Evolutionary conservation across 2,113 vertebrate species (phyloP).

Genomic region (Rhinoptilus africanus): DNA sequence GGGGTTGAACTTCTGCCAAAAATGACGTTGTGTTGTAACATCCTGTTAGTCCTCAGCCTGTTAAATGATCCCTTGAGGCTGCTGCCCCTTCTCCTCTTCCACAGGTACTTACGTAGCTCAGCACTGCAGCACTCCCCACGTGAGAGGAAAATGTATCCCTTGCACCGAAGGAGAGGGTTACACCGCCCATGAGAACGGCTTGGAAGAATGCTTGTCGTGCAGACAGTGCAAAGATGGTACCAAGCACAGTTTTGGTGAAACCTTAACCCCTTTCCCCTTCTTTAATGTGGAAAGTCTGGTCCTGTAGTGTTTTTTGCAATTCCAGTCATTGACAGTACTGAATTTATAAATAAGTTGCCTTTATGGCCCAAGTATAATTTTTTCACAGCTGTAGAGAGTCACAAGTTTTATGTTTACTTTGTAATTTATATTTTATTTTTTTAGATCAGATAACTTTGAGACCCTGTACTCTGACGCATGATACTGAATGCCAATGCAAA

Average conservation of each 20-base stretch:
- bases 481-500: slow-evolving; percentile 38
- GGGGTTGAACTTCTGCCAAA: background rate
- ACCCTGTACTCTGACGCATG: background rate
- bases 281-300: background rate
- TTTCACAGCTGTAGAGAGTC: background rate
- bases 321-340: background rate
- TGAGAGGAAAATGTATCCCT: background rate
- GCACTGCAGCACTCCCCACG: background rate
- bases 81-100: background rate
- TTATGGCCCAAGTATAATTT: background rate
- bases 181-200: background rate
- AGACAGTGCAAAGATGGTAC: slow-evolving; percentile 55
- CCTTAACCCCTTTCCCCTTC: background rate
- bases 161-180: background rate
- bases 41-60: background rate
- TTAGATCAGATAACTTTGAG: slow-evolving; percentile 32
- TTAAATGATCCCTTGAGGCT: background rate
- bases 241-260: background rate
- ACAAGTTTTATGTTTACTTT: background rate
- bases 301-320: background rate
- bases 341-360: background rate
- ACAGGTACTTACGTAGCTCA: background rate
- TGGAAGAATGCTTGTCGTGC: background rate
- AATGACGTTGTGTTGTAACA: background rate
- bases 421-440: background rate